Evolutionary conservation across 2,888 invertebrate genomes (phyloP), one percentile per base, ranked within the genome.

Genomic region (Tachina lurida): DNA sequence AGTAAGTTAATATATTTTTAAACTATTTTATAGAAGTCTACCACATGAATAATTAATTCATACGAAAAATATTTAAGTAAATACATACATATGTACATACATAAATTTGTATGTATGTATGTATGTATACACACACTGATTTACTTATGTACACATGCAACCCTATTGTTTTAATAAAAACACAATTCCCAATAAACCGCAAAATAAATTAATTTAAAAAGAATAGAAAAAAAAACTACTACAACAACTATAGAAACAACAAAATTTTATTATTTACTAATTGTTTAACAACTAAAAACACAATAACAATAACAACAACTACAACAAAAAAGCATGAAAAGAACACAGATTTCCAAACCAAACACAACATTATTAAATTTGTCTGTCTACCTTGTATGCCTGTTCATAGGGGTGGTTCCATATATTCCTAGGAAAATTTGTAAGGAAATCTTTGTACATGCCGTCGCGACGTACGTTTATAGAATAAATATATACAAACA

Each of bases 211-310:
- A 80, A 84, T 81, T 79, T 79, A 80, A 82, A 81, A 81, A 87
- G 84, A 80, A 87, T 87, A 87, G 78, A 31, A 31, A 31, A 31
- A 84, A 82, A 76, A 88, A 80, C 80, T 86, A 84, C 71, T 68
- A 58, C 65, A 58, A 65, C 84, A 89, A 85, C 71, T 31, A 5
- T 31, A 7, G 31, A 31, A 82, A 80, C 70, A 88, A 84, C 81
- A 62, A 83, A 63, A 73, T 75, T 82, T 85, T 82, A 82, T 82
- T 88, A 81, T 88, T 88, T 81, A 78, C 87, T 81, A 84, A 87
- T 84, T 87, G 84, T 84, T 87, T 54, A 82, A 81, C 75, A 84
- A 82, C 74, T 76, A 77, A 77, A 54, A 70, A 63, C n/a, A 80
- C 52, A 75, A 70, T 49, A 63, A 58, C 62, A 75, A 22, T 45